Evolutionary conservation across 1,140 invertebrate species (phyloP), one percentile per base, ranked within the genome.

Genomic region (Drosophila repleta): DNA sequence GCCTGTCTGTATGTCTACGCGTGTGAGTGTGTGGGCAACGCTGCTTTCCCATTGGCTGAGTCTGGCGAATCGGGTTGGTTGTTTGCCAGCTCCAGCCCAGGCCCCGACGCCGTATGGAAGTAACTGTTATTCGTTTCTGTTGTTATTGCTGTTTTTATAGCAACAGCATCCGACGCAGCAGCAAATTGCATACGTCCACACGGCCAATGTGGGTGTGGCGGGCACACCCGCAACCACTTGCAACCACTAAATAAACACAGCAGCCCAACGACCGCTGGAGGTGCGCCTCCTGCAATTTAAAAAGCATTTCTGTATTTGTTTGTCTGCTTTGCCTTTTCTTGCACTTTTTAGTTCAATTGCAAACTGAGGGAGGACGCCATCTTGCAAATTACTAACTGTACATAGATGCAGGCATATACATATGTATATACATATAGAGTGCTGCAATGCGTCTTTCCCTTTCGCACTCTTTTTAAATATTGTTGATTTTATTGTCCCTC

Each of bases 191-290:
- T 69, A 49, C 70, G 53, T 45, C n/a, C 35, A 45, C 39, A 48
- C n/a, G 35, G 18, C 39, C 18, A 29, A n/a, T 45, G 75, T 76
- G 83, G 82, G 82, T 87, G 82, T 85, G 78, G 71, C 83, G 77
- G 70, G 60, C 43, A 20, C 49, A 39, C 37, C 70, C 88, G 79
- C 84, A 88, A 88, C 83, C 83, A 87, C 37, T 73, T 88, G 79
- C 84, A 88, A 88, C 83, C 83, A 87, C 83, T 88, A 77, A 88
- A 88, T 89, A 83, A 88, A 83, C 80, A 79, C 67, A 69, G 51
- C 57, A 55, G 49, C 61, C n/a, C 66, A 72, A 46, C 18, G 11
- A 17, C 15, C 0, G n/a, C 29, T 26, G 17, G 7, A 29, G 39
- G 10, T 57, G 52, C 35, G 39, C 41, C 64, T 72, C 68, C 75